Conservation (phyloP, 2,113 vertebrate genomes). For the Parotia lawesii region DNA sequence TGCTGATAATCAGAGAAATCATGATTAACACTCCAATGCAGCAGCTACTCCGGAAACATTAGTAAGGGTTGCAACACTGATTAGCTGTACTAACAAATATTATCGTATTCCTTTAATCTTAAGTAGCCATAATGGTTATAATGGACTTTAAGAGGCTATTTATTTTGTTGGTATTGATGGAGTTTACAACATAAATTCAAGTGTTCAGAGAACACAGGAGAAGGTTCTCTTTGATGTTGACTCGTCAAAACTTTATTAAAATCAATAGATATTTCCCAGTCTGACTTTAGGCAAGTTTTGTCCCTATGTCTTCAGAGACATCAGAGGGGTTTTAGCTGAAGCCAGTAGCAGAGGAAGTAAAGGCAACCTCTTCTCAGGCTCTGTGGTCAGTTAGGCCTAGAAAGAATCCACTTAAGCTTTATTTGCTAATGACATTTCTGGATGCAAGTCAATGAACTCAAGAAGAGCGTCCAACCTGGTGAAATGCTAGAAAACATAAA, state of each 20-base stretch:
- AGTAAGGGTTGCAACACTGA: neutral
- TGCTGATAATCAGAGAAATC: neutral
- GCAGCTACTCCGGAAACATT: neutral
- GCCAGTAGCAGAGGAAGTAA: neutral
- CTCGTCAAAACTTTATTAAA: neutral
- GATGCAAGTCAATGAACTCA: neutral
- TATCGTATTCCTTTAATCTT: neutral
- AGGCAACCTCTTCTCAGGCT: neutral
- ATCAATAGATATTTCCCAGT: neutral
- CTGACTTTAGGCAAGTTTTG: neutral
- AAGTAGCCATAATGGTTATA: neutral
- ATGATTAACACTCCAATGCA: neutral
- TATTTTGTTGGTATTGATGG: neutral
- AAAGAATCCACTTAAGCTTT: neutral
- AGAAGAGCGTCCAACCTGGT: neutral
- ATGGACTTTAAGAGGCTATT: neutral
- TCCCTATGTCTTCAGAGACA: neutral
- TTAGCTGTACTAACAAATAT: constrained; percentile 4
- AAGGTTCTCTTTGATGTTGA: neutral
- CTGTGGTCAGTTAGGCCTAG: neutral
- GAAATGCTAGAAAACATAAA: neutral
- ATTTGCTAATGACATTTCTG: constrained; percentile 22
- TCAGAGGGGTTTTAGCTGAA: neutral
- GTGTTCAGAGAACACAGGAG: neutral
- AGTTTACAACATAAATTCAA: neutral